phyloP scores from a whole-genome alignment of 2,113 vertebrate species.

The Entomyzon cyanotis region DNA sequence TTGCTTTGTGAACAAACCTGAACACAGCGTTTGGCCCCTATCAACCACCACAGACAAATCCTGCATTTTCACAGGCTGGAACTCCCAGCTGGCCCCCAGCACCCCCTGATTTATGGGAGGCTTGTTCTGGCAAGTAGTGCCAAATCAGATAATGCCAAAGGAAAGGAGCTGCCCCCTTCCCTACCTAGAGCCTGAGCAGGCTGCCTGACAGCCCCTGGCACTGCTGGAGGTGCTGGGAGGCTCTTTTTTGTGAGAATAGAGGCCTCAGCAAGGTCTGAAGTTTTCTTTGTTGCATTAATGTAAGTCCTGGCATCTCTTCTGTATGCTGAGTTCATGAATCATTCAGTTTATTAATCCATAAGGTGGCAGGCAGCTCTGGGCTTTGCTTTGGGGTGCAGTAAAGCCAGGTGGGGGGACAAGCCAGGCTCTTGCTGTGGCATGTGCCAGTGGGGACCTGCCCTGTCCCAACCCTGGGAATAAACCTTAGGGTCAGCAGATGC shows the following conservation, averaged over 20 bases:
- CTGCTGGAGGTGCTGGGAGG: background rate
- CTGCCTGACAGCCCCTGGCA: background rate
- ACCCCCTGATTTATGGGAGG: background rate
- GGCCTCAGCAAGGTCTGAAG: background rate
- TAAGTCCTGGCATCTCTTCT: background rate
- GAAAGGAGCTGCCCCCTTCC: background rate
- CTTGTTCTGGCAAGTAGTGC: background rate
- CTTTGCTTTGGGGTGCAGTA: background rate
- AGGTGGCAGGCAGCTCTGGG: background rate
- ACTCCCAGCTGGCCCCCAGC: background rate
- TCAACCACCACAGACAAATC: background rate
- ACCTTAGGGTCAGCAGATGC: background rate
- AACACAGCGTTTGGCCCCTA: accelerated
- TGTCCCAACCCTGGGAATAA: background rate
- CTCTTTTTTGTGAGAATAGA: accelerated
- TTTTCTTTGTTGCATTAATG: background rate
- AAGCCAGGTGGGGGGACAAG: background rate
- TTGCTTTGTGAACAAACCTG: too few species aligned
- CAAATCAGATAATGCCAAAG: background rate
- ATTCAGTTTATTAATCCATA: background rate
- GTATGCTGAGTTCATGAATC: accelerated
- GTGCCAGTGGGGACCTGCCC: background rate
- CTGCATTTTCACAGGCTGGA: background rate
- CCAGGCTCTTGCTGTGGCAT: too few species aligned
- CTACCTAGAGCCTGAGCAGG: background rate